A percentile compares a stretch with the other conserved stretches of the same genome.
Evolutionary conservation across 2,113 vertebrate species (phyloP).

Genomic region (Turdus rufiventris): DNA sequence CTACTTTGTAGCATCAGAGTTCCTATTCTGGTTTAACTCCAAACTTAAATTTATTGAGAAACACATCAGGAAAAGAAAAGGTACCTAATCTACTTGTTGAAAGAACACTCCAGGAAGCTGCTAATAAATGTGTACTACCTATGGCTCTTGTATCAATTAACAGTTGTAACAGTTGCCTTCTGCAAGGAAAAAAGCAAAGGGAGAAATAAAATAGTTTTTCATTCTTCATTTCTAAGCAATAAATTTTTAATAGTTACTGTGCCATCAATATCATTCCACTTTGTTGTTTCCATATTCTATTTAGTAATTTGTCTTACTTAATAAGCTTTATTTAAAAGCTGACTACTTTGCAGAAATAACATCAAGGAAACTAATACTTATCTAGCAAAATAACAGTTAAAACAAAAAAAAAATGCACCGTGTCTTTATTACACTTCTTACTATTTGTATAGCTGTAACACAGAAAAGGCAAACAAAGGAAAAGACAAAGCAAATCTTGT

Average conservation of each 20-base stretch:
- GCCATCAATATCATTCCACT: neutral
- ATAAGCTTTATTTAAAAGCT: neutral
- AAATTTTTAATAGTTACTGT: neutral
- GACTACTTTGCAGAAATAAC: neutral
- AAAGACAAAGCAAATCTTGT: neutral
- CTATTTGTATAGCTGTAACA: neutral
- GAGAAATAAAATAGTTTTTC: neutral
- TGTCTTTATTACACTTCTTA: neutral
- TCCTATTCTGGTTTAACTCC: neutral
- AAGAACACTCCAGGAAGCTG: neutral
- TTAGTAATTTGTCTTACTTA: neutral
- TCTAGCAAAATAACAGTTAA: neutral
- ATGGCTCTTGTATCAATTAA: neutral
- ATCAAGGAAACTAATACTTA: neutral
- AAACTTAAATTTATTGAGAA: neutral
- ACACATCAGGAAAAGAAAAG: neutral
- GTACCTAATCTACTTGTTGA: neutral
- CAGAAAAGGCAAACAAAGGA: neutral
- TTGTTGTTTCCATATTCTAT: neutral
- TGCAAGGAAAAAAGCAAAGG: neutral
- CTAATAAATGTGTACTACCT: neutral
- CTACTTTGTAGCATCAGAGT: neutral
- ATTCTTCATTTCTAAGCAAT: neutral
- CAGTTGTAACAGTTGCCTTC: neutral
- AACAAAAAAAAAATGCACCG: neutral